phyloP scores from a whole-genome alignment of 2,113 vertebrate genomes.

The Toxostoma redivivum region DNA sequence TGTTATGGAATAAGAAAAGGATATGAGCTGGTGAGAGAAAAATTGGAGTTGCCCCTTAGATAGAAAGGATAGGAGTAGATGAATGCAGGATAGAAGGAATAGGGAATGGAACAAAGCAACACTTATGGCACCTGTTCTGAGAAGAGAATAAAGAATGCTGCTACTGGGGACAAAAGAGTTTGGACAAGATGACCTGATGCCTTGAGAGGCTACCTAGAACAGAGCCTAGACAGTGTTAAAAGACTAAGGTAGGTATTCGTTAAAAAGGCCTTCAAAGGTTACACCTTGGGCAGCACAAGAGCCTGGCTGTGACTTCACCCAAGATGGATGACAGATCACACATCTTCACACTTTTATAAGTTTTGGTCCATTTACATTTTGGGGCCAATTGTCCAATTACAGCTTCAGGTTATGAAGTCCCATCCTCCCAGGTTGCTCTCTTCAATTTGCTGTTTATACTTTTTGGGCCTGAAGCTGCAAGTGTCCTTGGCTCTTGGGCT shows the following conservation, averaged over 20 bases:
- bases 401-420: neutral
- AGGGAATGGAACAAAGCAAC: neutral
- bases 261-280: neutral
- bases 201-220: neutral
- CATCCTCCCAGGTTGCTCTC: neutral
- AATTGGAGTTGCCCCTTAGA: neutral
- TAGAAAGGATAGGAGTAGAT: neutral
- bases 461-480: neutral
- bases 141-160: neutral
- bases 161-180: neutral
- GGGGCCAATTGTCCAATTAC: neutral
- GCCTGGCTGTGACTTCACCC: fast-evolving
- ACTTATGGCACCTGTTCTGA: neutral
- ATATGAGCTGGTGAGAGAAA: neutral
- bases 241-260: neutral
- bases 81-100: neutral
- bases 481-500: neutral
- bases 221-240: neutral
- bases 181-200: neutral
- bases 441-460: neutral
- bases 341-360: neutral
- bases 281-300: neutral
- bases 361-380: neutral
- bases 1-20: neutral
- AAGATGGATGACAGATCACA: neutral